phyloP scores from a whole-genome alignment of 1,140 invertebrate genomes.

The Papilio glaucus region DNA sequence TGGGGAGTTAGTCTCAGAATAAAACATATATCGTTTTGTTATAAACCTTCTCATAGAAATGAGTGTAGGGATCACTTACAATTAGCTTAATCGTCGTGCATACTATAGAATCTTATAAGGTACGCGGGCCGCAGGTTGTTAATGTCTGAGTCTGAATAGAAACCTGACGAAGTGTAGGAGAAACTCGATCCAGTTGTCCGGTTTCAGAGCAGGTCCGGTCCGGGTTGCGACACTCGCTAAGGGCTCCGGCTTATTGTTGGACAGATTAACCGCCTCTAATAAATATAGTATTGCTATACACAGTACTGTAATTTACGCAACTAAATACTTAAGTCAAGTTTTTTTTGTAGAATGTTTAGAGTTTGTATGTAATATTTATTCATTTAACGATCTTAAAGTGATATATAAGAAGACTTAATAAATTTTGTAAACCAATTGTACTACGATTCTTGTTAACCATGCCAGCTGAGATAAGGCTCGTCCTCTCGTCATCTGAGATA shows the following conservation, averaged over 20 bases:
- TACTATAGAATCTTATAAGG: background rate
- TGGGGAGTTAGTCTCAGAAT: too few relatives aligned
- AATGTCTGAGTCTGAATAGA: constrained; percentile 22
- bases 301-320: background rate
- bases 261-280: constrained; percentile 22
- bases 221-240: constrained; percentile 23
- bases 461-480: too few relatives aligned
- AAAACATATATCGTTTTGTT: too few relatives aligned
- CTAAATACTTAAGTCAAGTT: background rate
- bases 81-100: too few relatives aligned
- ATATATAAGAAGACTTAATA: too few relatives aligned
- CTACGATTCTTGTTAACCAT: too few relatives aligned
- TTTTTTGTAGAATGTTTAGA: background rate
- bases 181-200: constrained; percentile 40
- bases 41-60: too few relatives aligned
- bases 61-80: too few relatives aligned
- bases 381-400: too few relatives aligned
- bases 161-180: constrained; percentile 37
- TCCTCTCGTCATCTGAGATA: too few relatives aligned
- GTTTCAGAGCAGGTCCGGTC: constrained; percentile 35
- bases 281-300: constrained; percentile 9
- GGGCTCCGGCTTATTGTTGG: constrained; percentile 30
- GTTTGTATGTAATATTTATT: too few relatives aligned
- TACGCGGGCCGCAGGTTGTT: background rate
- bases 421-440: too few relatives aligned